Percentiles rank a stretch among this genome's conserved stretches.
Evolutionary conservation across 1,140 invertebrate genomes (phyloP).

Genomic region (Ceratosolen fusciceps): DNA sequence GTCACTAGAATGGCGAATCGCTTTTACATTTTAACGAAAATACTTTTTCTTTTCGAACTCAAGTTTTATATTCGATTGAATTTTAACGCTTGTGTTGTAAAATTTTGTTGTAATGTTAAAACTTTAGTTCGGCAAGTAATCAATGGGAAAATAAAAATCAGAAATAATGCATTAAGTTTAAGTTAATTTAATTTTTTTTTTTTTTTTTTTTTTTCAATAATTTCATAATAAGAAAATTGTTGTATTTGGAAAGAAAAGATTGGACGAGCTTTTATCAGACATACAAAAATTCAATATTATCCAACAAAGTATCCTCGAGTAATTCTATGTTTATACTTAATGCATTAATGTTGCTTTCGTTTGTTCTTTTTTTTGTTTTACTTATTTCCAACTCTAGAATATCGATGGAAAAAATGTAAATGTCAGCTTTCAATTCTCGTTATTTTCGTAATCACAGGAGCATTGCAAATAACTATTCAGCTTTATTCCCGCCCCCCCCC

Average conservation of each 20-base stretch:
- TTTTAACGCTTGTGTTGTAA: neutral
- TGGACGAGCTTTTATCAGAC: neutral
- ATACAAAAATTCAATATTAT: neutral
- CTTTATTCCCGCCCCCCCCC: neutral
- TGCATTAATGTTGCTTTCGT: neutral
- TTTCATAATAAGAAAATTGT: neutral
- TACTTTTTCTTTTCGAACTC: too few relatives aligned
- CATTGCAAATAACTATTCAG: neutral
- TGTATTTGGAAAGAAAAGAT: neutral
- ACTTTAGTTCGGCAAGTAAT: neutral
- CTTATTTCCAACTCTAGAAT: neutral
- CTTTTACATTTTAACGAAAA: neutral
- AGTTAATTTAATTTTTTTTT: too few relatives aligned
- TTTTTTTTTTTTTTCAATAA: neutral
- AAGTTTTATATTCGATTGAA: neutral
- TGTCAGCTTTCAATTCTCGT: neutral
- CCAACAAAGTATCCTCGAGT: neutral
- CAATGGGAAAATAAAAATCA: neutral
- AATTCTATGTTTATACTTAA: neutral
- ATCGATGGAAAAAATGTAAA: neutral
- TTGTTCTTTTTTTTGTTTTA: too few relatives aligned
- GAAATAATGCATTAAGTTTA: neutral
- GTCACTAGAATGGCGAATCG: too few relatives aligned
- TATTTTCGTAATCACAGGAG: neutral
- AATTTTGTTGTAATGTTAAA: neutral